Conservation (phyloP, 1,140 invertebrate species). For the Monomorium pharaonis region DNA sequence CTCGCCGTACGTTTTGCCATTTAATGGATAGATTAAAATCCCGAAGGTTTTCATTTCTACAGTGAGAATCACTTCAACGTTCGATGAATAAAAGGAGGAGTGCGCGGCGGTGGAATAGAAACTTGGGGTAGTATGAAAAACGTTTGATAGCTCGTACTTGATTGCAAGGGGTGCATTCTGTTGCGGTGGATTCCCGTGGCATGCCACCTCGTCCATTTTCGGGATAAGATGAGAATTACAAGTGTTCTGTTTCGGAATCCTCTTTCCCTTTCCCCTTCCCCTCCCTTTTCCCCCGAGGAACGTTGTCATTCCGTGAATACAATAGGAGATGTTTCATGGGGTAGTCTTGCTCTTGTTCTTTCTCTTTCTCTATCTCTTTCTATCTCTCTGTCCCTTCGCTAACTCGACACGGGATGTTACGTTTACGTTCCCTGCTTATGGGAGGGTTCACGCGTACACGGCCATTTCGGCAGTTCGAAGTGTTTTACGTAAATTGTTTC, state of each 20-base stretch:
- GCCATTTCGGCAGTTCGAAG: constrained; percentile 63
- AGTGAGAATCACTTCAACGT: constrained; percentile 56
- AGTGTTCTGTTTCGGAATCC: constrained; percentile 70
- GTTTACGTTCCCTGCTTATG: constrained; percentile 46
- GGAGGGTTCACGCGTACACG: constrained; percentile 60
- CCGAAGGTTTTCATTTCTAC: constrained; percentile 26
- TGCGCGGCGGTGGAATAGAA: background rate
- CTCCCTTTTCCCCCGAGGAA: background rate
- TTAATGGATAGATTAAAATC: constrained; percentile 30
- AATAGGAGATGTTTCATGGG: constrained; percentile 66
- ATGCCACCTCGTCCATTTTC: constrained; percentile 73
- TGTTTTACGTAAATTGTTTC: constrained; percentile 79
- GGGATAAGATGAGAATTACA: constrained; percentile 80
- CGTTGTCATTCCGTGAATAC: constrained; percentile 56
- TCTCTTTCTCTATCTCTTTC: constrained; percentile 37
- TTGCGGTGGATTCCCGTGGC: constrained; percentile 53
- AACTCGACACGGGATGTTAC: constrained; percentile 49
- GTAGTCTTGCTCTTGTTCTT: constrained; percentile 25
- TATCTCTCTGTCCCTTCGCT: constrained; percentile 2
- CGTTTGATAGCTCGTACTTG: constrained; percentile 75
- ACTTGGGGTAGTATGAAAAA: constrained; percentile 44
- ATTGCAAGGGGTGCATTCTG: constrained; percentile 69
- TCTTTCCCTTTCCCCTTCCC: constrained; percentile 47
- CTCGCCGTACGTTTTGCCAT: background rate
- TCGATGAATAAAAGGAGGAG: constrained; percentile 51